A percentile compares a stretch with the other conserved stretches of the same genome.
Conservation (phyloP, 1,140 invertebrate genomes). For the Himalopsyche phryganea region DNA sequence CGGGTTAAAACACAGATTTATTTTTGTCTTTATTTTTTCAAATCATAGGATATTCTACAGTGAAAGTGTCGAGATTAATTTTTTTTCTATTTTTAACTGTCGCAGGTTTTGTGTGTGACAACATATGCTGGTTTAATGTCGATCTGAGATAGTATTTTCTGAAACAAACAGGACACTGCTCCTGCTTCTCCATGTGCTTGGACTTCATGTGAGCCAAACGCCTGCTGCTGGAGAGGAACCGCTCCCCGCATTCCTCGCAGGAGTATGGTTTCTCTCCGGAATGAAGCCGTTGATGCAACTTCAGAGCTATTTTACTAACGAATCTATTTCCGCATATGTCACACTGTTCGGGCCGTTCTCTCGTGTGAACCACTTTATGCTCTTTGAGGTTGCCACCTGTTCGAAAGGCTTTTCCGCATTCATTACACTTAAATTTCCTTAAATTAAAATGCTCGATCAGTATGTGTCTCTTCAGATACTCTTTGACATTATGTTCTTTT, state of each 20-base stretch:
- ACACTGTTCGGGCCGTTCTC: neutral
- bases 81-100: too few species aligned
- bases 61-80: too few species aligned
- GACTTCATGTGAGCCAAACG: neutral
- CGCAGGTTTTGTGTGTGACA: too few species aligned
- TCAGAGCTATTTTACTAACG: neutral
- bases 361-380: neutral
- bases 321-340: neutral
- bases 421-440: neutral
- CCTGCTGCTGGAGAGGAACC: neutral
- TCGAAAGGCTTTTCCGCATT: neutral
- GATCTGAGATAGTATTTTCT: neutral
- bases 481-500: too few species aligned
- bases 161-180: neutral
- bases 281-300: neutral
- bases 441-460: too few species aligned
- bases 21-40: too few species aligned
- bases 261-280: neutral
- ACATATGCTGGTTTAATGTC: neutral
- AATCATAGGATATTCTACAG: too few species aligned
- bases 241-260: neutral
- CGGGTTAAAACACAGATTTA: too few species aligned
- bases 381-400: neutral
- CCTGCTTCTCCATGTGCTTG: neutral
- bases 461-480: too few species aligned